Percentiles rank a stretch among this genome's conserved stretches.
These are phyloP conservation scores for Aulostomus chinensis DNA, from an alignment of 2,797 vertebrate genomes.

Conservation along the genomic window DNA sequence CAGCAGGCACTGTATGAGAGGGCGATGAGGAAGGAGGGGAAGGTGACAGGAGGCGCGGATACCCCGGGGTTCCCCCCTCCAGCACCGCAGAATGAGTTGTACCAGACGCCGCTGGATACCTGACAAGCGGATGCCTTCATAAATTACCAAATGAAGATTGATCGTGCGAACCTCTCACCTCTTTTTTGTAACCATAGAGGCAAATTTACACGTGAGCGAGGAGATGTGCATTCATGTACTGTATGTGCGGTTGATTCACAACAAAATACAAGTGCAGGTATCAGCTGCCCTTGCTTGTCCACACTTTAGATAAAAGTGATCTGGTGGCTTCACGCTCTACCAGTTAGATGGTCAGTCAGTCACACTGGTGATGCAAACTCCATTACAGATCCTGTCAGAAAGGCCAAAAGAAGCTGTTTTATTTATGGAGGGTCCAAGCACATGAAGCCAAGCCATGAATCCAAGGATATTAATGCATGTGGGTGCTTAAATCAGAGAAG, in stretches of 20 bases:
- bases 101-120: slow-evolving; percentile 79
- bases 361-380: slow-evolving; percentile 54
- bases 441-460: too few species aligned
- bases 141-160: slow-evolving; percentile 86
- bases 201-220: too few species aligned
- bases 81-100: slow-evolving; percentile 79
- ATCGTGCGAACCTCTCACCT: slow-evolving; percentile 65
- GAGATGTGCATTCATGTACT: slow-evolving; percentile 5
- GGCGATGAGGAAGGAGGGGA: slow-evolving; percentile 58
- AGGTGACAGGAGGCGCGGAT: slow-evolving; percentile 76
- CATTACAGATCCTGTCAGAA: slow-evolving; percentile 62
- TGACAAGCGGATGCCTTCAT: slow-evolving; percentile 80
- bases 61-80: slow-evolving; percentile 74
- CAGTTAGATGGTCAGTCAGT: slow-evolving; percentile 56
- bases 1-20: slow-evolving; percentile 71
- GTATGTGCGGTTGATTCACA: too few species aligned
- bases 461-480: too few species aligned
- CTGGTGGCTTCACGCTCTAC: slow-evolving; percentile 41
- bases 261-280: slow-evolving; percentile 9
- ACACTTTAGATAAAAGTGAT: slow-evolving; percentile 33
- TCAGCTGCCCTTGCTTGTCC: slow-evolving; percentile 38
- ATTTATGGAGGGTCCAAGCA: too few species aligned
- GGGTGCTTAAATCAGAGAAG: too few species aligned
- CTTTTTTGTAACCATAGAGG: slow-evolving; percentile 56
- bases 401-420: slow-evolving; percentile 30